phyloP scores from a whole-genome alignment of 2,113 vertebrate genomes.

The Lichenostomus cassidix region DNA sequence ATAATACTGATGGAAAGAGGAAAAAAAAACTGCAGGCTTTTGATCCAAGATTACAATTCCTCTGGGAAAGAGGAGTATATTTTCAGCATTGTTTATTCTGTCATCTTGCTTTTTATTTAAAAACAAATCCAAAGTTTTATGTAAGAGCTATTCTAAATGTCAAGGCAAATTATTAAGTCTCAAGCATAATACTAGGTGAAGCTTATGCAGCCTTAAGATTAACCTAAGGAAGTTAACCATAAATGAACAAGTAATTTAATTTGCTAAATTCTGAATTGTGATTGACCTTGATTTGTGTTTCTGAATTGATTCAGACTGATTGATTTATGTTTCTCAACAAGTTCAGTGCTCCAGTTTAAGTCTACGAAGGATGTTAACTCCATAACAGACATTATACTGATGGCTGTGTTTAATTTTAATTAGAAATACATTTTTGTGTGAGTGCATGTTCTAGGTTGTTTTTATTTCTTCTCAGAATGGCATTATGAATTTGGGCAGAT shows the following conservation, averaged over 20 bases:
- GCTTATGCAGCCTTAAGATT: background rate
- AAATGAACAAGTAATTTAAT: constrained; percentile 25
- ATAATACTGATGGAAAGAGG: background rate
- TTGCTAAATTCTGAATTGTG: background rate
- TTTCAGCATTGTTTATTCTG: constrained; percentile 3
- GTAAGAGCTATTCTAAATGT: constrained; percentile 12
- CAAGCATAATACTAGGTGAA: background rate
- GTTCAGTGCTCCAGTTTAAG: background rate
- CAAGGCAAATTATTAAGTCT: background rate
- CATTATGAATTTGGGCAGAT: background rate
- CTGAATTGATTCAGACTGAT: background rate
- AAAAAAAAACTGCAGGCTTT: background rate
- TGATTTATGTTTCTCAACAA: background rate
- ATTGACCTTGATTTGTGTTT: constrained; percentile 18
- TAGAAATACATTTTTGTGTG: background rate
- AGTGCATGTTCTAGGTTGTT: background rate
- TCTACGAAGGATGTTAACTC: background rate
- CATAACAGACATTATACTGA: background rate
- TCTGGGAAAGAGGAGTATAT: background rate
- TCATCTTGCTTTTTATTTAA: background rate
- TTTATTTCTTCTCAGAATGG: background rate
- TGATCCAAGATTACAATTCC: background rate
- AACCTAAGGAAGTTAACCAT: background rate
- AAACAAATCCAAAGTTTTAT: constrained; percentile 1
- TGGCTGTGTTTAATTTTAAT: background rate